Evolutionary conservation across 2,797 vertebrate genomes (phyloP), one percentile per base, ranked within the genome.

Genomic region (Xiphophorus birchmanni): DNA sequence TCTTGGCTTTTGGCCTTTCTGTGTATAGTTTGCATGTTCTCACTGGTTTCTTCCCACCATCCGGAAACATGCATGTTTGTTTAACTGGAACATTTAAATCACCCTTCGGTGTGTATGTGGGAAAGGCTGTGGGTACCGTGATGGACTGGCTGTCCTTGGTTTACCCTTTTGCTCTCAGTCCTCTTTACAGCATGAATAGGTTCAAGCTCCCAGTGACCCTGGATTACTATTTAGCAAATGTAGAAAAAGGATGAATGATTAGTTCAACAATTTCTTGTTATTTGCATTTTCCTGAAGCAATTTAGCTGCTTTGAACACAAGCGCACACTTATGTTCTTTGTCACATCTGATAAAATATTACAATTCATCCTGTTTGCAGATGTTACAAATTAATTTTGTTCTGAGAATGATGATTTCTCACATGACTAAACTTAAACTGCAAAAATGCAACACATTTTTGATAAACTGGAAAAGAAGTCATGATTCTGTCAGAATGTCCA

Each of bases 261-360:
- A 56, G 23, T 56, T 56, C n/a, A n/a, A 56, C 23, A n/a, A 56
- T 56, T 56, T n/a, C 26, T 37, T 21, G 0, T 18, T 60, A 60
- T 15, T 65, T 35, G 60, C 32, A 21, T 65, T 65, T 67, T 67
- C 65, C 35, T 42, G 18, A 23, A 42, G 65, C 35, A 35, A 3
- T 47, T 58, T 18, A n/a, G 23, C 23, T 35, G 15, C 21, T 79
- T 60, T 69, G 13, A 26, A 12, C 5, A 35, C 8, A 81, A 78
- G 54, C 44, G 23, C 82, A 79, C 73, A 79, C 72, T 76, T 44
- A 76, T 72, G 29, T 65, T 87, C 40, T 79, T 56, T 4, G 80
- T 83, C 85, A 89, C 76, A 26, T 12, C 88, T 84, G 81, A 78
- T 87, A 56, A 52, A 52, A 52, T 52, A 52, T 52, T 23, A 9